Evolutionary conservation across 2,113 vertebrate genomes (phyloP).

Genomic region (Cyphomyrus discorhynchus): DNA sequence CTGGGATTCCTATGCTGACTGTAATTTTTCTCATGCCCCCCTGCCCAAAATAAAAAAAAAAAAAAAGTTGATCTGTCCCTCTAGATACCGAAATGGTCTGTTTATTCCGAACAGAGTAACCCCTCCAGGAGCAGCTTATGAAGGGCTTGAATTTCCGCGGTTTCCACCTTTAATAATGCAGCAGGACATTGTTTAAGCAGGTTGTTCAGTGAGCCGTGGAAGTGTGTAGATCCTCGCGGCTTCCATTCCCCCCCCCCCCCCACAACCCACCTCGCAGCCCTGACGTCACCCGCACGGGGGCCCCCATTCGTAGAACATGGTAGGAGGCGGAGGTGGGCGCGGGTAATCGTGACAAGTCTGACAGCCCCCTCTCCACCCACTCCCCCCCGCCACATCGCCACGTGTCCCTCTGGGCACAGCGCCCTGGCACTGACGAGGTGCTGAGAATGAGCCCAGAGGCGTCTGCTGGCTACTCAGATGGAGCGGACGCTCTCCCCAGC

Average conservation of each 20-base stretch:
- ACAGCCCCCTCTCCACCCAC: neutral
- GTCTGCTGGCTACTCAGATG: constrained; percentile 15
- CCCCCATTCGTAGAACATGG: neutral
- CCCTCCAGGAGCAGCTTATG: neutral
- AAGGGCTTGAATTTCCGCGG: neutral
- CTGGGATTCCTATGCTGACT: neutral
- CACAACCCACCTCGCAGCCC: neutral
- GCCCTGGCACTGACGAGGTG: neutral
- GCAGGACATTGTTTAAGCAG: neutral
- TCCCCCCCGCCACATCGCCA: neutral
- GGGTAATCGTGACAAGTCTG: constrained; percentile 7
- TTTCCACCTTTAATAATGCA: neutral
- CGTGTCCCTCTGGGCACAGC: neutral
- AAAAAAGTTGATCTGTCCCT: neutral
- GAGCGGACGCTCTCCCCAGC: neutral
- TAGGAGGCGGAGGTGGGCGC: neutral
- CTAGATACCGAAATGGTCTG: neutral
- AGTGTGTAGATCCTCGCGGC: neutral
- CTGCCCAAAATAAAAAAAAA: neutral
- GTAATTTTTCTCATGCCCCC: neutral
- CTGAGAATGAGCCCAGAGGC: neutral
- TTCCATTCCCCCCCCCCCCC: neutral
- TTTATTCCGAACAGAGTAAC: neutral
- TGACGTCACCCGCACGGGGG: neutral
- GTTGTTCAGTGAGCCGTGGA: neutral